Percentiles rank a stretch among this genome's conserved stretches.
Conservation (phyloP, 2,888 invertebrate genomes). For the Tortrix viridana region DNA sequence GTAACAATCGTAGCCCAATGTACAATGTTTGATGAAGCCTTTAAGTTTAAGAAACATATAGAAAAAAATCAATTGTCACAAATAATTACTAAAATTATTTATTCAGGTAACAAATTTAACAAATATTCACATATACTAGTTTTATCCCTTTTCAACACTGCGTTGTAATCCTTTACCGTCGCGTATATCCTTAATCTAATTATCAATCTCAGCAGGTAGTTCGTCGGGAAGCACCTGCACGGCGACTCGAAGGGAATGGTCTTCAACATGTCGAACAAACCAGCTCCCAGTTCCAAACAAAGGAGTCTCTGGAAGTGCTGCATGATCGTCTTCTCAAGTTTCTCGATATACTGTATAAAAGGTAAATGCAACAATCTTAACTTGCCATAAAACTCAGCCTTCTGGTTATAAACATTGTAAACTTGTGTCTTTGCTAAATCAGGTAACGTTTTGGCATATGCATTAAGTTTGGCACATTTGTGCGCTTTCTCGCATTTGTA, state of each 20-base stretch:
- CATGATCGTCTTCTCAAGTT: slow-evolving; percentile 12
- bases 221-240: slow-evolving; percentile 18
- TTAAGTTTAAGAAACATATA: not conserved
- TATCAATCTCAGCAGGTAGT: slow-evolving; percentile 14
- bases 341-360: slow-evolving; percentile 16
- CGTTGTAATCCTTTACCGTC: slow-evolving; percentile 11
- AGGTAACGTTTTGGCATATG: slow-evolving; percentile 6
- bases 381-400: slow-evolving; percentile 15
- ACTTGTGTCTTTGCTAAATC: slow-evolving; percentile 14
- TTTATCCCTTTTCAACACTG: not conserved
- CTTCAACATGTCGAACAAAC: slow-evolving; percentile 6
- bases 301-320: slow-evolving; percentile 3
- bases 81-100: not conserved
- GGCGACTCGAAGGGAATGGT: slow-evolving; percentile 1
- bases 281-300: slow-evolving; percentile 8
- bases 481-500: slow-evolving; percentile 18
- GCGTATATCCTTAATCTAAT: slow-evolving; percentile 20
- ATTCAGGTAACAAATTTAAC: not conserved
- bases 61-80: not conserved
- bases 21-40: too few relatives aligned
- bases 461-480: slow-evolving; percentile 5
- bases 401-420: slow-evolving; percentile 9
- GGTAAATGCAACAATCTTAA: slow-evolving; percentile 15
- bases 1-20: too few relatives aligned
- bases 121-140: not conserved